Base-by-base conservation (phyloP, 2,113 vertebrate genomes). In the Acanthochromis polyacanthus region DNA sequence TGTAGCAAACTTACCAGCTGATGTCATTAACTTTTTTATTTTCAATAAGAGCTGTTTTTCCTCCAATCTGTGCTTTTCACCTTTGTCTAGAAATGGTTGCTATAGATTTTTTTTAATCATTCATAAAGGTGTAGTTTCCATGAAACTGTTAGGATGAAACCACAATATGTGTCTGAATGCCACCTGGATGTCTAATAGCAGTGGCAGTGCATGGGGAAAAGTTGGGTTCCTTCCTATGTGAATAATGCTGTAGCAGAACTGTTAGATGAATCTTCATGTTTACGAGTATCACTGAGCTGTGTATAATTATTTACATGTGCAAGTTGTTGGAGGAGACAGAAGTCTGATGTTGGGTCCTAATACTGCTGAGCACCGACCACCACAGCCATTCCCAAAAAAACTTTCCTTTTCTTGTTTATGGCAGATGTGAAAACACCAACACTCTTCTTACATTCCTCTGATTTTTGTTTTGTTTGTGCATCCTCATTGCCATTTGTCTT, bases 41-140 rank as follows among this genome's bases (percentile, higher is more conserved):
- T 14, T 43, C 1, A 12, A 17, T 38, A 63, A 46, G 16, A 48
- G 28, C 52, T 36, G 32, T 19, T 50, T 28, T 52, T 57, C 46
- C 46, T 61, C 22, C 43, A 25, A 32, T 71, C 56, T n/a, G 32
- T 69, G 20, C 25, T 56, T 72, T 59, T 28, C 63, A 50, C 17
- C 40, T 76, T 52, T 81, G 11, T 71, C 68, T 80, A 83, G 60
- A 78, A 81, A 81, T 82, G 56, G 63, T 68, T 84, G 80, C 59
- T 57, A 20, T 84, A 83, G 61, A 69, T 8, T 78, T 82, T 78
- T 82, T 74, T 71, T 71, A 62, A 76, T 86, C 62, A 65, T 85
- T 76, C 82, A 74, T 75, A 55, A 86, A 85, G 67, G 82, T 82
- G 82, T 94, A 94, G 93, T 94, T 95, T 95, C 93, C 88, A 89